phyloP scores from a whole-genome alignment of 2,113 vertebrate species.

The Puntigrus tetrazona region DNA sequence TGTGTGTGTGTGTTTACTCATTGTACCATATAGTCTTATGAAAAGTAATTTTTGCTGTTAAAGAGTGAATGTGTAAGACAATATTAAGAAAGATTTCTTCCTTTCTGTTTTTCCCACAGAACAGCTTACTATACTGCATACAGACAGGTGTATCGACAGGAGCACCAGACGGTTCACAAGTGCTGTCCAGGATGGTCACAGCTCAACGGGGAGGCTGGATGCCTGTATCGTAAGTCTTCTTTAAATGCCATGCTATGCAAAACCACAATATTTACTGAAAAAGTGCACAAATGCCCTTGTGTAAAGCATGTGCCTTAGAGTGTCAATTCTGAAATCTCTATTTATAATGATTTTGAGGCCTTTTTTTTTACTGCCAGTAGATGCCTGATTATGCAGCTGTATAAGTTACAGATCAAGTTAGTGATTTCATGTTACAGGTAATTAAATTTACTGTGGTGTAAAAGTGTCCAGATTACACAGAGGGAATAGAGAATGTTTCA shows the following conservation, averaged over 20 bases:
- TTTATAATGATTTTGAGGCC: background rate
- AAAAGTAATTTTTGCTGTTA: background rate
- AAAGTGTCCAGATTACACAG: background rate
- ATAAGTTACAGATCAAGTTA: background rate
- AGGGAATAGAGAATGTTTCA: background rate
- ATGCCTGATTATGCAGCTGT: background rate
- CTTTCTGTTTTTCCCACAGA: conserved; percentile 69
- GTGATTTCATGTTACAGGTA: background rate
- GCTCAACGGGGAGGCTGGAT: conserved; percentile 79
- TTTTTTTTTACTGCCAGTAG: too few relatives aligned
- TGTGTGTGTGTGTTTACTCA: too few relatives aligned
- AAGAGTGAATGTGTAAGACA: background rate
- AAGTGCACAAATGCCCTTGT: background rate
- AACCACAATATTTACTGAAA: background rate
- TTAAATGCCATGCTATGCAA: background rate
- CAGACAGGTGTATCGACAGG: conserved; percentile 81
- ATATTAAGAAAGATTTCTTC: background rate
- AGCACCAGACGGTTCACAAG: conserved; percentile 73
- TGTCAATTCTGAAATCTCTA: background rate
- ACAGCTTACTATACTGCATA: conserved; percentile 81
- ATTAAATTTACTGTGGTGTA: background rate
- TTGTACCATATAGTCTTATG: background rate
- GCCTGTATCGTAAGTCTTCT: conserved; percentile 85
- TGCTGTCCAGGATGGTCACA: conserved; percentile 90
- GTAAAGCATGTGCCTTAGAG: background rate